phyloP scores from a whole-genome alignment of 2,888 invertebrate species.

The Ceriagrion tenellum region DNA sequence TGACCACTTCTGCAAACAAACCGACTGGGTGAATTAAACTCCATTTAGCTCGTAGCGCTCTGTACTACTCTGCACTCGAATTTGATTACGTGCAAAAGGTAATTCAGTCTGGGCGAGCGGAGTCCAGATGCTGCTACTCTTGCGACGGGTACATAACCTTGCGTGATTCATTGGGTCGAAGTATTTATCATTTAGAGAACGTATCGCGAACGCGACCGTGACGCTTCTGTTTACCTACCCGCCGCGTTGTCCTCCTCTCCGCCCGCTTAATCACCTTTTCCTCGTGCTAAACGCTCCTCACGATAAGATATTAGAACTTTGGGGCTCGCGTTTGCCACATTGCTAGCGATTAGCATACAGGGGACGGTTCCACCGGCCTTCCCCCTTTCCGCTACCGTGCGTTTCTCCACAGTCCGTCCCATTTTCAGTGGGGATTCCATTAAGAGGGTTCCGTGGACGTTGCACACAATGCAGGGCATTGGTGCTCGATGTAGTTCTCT shows the following conservation, averaged over 20 bases:
- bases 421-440: background rate
- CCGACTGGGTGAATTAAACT: background rate
- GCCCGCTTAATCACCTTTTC: constrained; percentile 4
- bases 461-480: background rate
- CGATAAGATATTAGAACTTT: constrained; percentile 25
- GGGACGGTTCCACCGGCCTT: background rate
- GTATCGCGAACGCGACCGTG: background rate
- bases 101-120: background rate
- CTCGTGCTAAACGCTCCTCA: background rate
- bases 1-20: background rate
- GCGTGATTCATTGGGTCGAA: background rate
- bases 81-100: constrained; percentile 17
- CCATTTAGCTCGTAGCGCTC: background rate
- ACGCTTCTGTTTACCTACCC: background rate
- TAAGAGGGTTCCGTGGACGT: background rate
- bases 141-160: background rate
- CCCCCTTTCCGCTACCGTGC: background rate
- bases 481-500: background rate
- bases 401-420: background rate
- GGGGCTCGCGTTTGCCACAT: background rate
- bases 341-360: background rate
- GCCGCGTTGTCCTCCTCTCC: background rate
- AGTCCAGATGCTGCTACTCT: background rate
- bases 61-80: background rate
- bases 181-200: constrained; percentile 5